These are phyloP conservation scores for Phrynosoma platyrhinos DNA, from an alignment of 2,113 vertebrate species.

Conservation along the genomic window DNA sequence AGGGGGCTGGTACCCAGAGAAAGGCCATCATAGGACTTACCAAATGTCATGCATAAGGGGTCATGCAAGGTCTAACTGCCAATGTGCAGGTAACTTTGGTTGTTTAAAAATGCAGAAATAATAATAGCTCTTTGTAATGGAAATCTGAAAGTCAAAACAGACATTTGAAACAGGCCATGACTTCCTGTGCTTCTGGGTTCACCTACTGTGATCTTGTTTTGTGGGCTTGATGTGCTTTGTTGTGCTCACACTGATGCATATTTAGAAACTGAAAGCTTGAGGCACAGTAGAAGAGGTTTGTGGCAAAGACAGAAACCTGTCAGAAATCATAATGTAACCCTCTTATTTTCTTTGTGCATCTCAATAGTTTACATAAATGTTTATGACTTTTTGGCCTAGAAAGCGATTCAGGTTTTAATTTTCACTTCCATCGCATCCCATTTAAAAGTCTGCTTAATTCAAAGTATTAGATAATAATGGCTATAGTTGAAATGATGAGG, in stretches of 20 bases:
- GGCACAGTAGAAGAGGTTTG: not conserved
- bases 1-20: not conserved
- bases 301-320: conserved; percentile 25
- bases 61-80: not conserved
- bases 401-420: not conserved
- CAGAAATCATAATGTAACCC: not conserved
- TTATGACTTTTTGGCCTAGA: conserved; percentile 18
- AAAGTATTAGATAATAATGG: not conserved
- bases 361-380: conserved; percentile 7
- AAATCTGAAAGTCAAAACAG: conserved; percentile 9
- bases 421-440: conserved; percentile 10
- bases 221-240: not conserved
- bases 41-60: not conserved
- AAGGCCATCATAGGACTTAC: not conserved
- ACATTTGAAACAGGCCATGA: not conserved
- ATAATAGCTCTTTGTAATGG: conserved; percentile 15
- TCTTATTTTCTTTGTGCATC: conserved; percentile 20
- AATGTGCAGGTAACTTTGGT: not conserved
- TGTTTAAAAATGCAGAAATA: conserved; percentile 14
- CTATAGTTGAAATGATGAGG: not conserved
- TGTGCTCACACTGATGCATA: not conserved
- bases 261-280: not conserved
- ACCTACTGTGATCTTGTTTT: not conserved
- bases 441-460: not conserved
- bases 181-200: not conserved